Base-by-base conservation (phyloP, 2,888 invertebrate species). In the Rutpela maculata region DNA sequence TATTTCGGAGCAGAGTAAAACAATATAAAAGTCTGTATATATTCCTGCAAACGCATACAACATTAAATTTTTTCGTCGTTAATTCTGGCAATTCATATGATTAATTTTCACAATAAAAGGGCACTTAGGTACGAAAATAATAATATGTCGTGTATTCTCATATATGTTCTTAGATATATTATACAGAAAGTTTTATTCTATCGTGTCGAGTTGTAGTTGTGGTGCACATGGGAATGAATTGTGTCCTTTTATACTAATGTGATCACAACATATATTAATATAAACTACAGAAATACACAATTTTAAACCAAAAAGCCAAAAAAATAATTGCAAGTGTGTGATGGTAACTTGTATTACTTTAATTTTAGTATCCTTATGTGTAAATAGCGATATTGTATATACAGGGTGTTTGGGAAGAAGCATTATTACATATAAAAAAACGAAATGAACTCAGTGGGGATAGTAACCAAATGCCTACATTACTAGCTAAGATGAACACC, bases 311-410 rank as follows among this genome's bases (percentile, higher is more conserved):
- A 66, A 75, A 79, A 75, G 69, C 63, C 43, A 75, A 79, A 79
- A 69, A 75, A 66, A 57, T 56, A 65, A 67, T 78, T 77, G 85
- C 86, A 86, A 86, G 86, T 85, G 86, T 86, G 86, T 86, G 86
- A 85, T 85, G 86, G 81, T 76, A 78, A 81, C 66, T 69, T 76
- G 65, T 78, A 77, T 79, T 76, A 74, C 74, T 76, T 66, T 71
- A 74, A 71, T 71, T 67, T 67, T n/a, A 55, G 67, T 55, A 60
- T 68, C 65, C 66, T 59, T 66, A 71, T 74, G 66, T 70, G 77
- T 77, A 67, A 19, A 59, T 79, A 74, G 62, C 74, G 74, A 71
- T 62, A 60, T 75, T 59, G 68, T 81, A 74, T 72, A 76, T 77
- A 79, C 76, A 79, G 76, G 76, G 76, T 77, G 80, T 59, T 70